Evolutionary conservation across 2,888 invertebrate species (phyloP), one percentile per base, ranked within the genome.

Genomic region (Nymphalis c-album): DNA sequence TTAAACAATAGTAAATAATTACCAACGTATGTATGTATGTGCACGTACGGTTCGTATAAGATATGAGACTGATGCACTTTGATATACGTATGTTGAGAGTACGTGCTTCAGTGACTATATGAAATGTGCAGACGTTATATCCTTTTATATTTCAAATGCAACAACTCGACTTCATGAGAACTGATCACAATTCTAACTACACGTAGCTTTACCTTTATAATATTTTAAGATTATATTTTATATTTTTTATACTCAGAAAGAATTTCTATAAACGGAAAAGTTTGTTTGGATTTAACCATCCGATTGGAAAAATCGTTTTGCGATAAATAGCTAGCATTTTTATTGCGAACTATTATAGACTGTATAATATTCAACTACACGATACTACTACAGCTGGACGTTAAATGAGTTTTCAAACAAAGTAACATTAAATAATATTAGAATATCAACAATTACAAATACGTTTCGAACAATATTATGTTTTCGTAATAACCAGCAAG

Each of bases 401-500:
- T 20, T 51, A 10, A 20, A 10, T 10, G 10, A 18, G 50, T 50
- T 48, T 17, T 48, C 17, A 48, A 10, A 18, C 4, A 22, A 51
- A 20, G 3, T 50, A 20, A 20, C 20, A 10, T 4, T 20, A 7
- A 10, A 10, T 20, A 5, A 20, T 20, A 8, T 26, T 53, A 53
- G 26, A 53, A 4, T 26, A 51, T 53, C 26, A 7, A 22, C 26
- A 53, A 26, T 53, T 58, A 62, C 62, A 64, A 35, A 55, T 53
- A 57, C 5, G 8, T 18, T 35, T 16, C 4, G 35, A 35, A 35
- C 35, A 26, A 53, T 4, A 46, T 20, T 31, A 31, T 60, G 17
- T 10, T 47, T 67, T 71, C 51, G 64, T 64, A 61, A 64, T 58
- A 69, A 22, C 65, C 40, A 50, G 53, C 45, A 62, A 64, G 46